Base-by-base conservation (phyloP, 1,140 invertebrate genomes). In the Hycleus phaleratus region DNA sequence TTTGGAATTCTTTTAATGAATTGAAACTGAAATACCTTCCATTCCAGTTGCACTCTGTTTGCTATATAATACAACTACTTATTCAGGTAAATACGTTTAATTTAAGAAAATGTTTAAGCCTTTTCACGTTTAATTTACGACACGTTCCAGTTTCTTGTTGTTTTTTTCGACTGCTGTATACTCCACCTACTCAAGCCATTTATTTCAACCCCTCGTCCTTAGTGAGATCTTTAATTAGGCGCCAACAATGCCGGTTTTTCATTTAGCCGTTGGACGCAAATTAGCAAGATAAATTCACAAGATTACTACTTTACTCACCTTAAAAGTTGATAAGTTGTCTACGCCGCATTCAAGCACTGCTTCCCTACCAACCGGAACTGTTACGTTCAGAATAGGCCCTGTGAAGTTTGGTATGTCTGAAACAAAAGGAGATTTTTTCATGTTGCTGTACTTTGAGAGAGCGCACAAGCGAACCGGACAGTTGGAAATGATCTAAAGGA, bases 321-420 rank as follows among this genome's bases (percentile, higher is more conserved):
- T 83, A 69, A 78, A 84, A 38, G 75, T 76, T 18, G 77, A 78
- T 39, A 85, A 69, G 66, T 82, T 79, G 62, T 83, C 79, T 10
- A 84, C 81, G 11, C 79, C 74, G 60, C 83, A 85, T 26, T 79
- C 77, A 25, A 85, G 72, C 24, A 76, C 73, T 3, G 81, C 83
- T 63, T 84, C 82, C 61, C 83, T 71, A 24, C 82, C 82, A 8
- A 82, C 75, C 18, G 82, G 75, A 32, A 81, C 76, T 10, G 82
- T 85, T 55, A 82, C 74, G 68, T 85, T 85, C 53, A 71, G 65
- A 59, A 85, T 81, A 38, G 81, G 75, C 59, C 78, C 78, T 26
- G 74, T 80, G 68, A 85, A 84, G 62, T 79, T 80, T 56, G 85
- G 85, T 64, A 77, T 75, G 67, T 84, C 83, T 84, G 79, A 82